Evolutionary conservation across 2,797 vertebrate species (phyloP).

Genomic region (Discoglossus pictus): DNA sequence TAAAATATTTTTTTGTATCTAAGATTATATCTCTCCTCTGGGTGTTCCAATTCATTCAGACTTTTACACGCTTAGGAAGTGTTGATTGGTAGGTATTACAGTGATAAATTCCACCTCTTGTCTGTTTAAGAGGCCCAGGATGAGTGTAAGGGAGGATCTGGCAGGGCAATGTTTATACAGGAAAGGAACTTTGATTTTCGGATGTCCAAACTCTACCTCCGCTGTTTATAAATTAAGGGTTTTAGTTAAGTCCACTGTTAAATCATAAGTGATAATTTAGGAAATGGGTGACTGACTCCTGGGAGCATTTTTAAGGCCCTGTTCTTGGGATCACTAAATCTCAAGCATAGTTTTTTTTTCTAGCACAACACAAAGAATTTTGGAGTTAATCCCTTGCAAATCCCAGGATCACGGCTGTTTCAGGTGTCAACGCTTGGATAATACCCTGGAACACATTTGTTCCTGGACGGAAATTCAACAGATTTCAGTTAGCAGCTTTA

Average conservation of each 20-base stretch:
- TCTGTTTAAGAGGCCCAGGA: not conserved
- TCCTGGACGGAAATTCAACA: constrained; percentile 16
- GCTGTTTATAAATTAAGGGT: not conserved
- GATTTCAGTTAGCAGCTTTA: no score
- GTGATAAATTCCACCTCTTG: not conserved
- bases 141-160: not conserved
- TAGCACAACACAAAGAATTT: constrained; percentile 23
- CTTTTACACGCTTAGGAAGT: not conserved
- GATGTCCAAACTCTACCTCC: not conserved
- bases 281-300: constrained; percentile 11
- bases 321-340: constrained; percentile 1
- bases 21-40: no score
- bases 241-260: constrained; percentile 3
- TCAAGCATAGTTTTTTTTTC: constrained; percentile 3
- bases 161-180: not conserved
- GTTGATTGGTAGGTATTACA: not conserved
- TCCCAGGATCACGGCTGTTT: constrained; percentile 33
- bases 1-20: no score
- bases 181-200: not conserved
- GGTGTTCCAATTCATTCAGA: no score
- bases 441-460: constrained; percentile 37
- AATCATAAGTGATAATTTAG: not conserved
- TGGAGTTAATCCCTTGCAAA: constrained; percentile 35
- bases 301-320: constrained; percentile 1
- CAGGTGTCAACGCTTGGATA: constrained; percentile 36